phyloP scores from a whole-genome alignment of 2,888 invertebrate genomes.

The Doris montereyensis region DNA sequence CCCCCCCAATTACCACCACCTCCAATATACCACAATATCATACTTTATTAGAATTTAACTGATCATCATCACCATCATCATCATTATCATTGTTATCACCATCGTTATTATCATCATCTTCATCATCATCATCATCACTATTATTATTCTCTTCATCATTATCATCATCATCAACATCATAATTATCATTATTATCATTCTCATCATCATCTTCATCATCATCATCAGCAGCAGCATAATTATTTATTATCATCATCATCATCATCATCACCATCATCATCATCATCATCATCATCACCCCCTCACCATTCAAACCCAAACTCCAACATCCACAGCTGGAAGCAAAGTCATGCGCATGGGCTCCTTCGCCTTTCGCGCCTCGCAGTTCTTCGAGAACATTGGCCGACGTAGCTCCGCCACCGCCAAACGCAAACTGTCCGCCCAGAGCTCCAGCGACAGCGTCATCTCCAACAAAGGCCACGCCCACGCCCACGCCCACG shows the following conservation, averaged over 20 bases:
- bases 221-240: neutral
- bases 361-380: constrained; percentile 57
- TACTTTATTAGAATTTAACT: neutral
- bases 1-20: neutral
- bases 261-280: too few species aligned
- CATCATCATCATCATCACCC: too few species aligned
- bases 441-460: neutral
- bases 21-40: neutral
- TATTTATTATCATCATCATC: too few species aligned
- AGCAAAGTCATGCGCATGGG: constrained; percentile 57
- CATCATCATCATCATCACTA: neutral
- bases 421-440: constrained; percentile 36
- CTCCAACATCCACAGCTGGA: too few species aligned
- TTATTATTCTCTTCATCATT: neutral
- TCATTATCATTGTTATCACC: neutral
- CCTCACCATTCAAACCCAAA: too few species aligned
- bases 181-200: neutral
- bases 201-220: neutral
- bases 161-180: neutral
- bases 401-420: constrained; percentile 54
- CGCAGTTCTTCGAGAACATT: constrained; percentile 64
- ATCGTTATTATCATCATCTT: neutral
- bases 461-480: neutral
- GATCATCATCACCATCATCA: neutral
- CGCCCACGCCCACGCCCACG: neutral